These are phyloP conservation scores for Acrobasis repandana DNA, from an alignment of 2,888 invertebrate species.

Conservation along the genomic window DNA sequence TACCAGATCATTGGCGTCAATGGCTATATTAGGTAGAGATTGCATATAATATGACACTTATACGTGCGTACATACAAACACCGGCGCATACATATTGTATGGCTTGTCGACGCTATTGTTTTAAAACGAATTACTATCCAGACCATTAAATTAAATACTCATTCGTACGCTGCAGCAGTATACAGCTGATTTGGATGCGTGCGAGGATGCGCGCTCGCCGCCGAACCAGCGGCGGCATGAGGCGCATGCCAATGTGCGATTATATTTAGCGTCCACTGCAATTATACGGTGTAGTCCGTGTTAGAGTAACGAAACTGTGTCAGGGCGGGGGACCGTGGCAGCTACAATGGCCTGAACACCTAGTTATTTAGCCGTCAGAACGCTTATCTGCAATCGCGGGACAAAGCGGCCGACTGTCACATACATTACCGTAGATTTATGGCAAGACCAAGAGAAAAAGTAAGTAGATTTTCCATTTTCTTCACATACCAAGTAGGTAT, in stretches of 20 bases:
- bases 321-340: slow-evolving; percentile 38
- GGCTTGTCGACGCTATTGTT: slow-evolving; percentile 48
- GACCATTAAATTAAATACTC: slow-evolving; percentile 63
- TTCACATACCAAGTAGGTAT: background rate
- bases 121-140: slow-evolving; percentile 58
- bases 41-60: slow-evolving; percentile 8
- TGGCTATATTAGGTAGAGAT: background rate
- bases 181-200: slow-evolving; percentile 70
- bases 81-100: slow-evolving; percentile 38
- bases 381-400: slow-evolving; percentile 20
- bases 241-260: slow-evolving; percentile 68
- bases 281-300: slow-evolving; percentile 50
- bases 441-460: slow-evolving; percentile 7
- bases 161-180: slow-evolving; percentile 68
- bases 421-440: slow-evolving; percentile 19
- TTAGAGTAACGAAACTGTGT: slow-evolving; percentile 63
- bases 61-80: slow-evolving; percentile 22
- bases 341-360: slow-evolving; percentile 16
- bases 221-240: slow-evolving; percentile 51
- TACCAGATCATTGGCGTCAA: background rate
- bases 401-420: slow-evolving; percentile 22
- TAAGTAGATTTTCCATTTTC: background rate
- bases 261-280: slow-evolving; percentile 69
- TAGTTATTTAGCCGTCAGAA: slow-evolving; percentile 22
- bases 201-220: slow-evolving; percentile 52